These are phyloP conservation scores for Euclidia mi DNA, from an alignment of 2,888 invertebrate species.

Conservation along the genomic window DNA sequence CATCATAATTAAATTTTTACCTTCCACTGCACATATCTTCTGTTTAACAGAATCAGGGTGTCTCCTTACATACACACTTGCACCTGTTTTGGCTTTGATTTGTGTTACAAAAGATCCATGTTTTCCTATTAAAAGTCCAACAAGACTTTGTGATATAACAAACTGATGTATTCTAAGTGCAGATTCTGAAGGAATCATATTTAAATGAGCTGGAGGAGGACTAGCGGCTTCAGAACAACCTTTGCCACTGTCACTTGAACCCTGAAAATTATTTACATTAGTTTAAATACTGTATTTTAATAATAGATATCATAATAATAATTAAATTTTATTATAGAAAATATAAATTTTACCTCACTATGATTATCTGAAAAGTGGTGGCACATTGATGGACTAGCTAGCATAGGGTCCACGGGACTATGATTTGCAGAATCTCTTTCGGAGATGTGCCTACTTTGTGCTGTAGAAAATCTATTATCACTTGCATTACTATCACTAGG, in stretches of 20 bases:
- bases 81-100: constrained; percentile 94
- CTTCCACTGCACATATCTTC: constrained; percentile 96
- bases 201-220: constrained; percentile 91
- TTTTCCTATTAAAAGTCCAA: constrained; percentile 96
- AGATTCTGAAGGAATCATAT: constrained; percentile 82
- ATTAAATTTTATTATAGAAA: background rate
- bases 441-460: constrained; percentile 79
- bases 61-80: constrained; percentile 94
- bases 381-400: constrained; percentile 92
- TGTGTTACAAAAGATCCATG: constrained; percentile 95
- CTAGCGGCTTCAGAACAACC: constrained; percentile 93
- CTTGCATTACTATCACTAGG: constrained; percentile 76
- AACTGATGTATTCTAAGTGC: constrained; percentile 92
- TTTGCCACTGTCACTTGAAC: constrained; percentile 96
- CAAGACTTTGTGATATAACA: constrained; percentile 93
- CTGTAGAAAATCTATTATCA: constrained; percentile 76
- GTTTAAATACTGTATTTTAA: background rate
- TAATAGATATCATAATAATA: background rate
- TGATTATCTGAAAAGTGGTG: constrained; percentile 93
- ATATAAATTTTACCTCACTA: constrained; percentile 88
- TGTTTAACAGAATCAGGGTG: constrained; percentile 93
- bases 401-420: constrained; percentile 93
- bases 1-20: constrained; percentile 71
- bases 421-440: constrained; percentile 94
- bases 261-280: constrained; percentile 76